Evolutionary conservation across 2,797 vertebrate genomes (phyloP).

Genomic region (Luscinia megarhynchos): DNA sequence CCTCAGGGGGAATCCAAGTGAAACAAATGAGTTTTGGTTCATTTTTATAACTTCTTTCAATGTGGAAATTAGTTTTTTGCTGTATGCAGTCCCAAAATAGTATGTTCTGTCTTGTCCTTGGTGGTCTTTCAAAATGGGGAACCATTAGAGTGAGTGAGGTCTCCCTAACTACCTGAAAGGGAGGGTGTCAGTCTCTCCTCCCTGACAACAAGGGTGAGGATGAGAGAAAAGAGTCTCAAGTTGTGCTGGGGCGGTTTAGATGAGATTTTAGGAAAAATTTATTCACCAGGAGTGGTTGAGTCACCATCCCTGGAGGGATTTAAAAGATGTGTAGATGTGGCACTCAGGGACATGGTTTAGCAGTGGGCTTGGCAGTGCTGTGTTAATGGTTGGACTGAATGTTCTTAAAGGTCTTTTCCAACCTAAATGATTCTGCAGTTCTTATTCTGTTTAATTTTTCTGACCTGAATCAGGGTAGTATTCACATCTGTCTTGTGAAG

Average conservation of each 20-base stretch:
- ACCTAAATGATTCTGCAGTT: neutral
- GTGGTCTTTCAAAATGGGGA: neutral
- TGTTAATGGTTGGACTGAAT: neutral
- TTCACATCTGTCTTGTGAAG: neutral
- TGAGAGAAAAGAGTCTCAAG: neutral
- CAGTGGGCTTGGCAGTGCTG: neutral
- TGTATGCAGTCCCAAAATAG: neutral
- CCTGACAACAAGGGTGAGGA: fast-evolving
- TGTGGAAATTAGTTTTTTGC: neutral
- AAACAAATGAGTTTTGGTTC: neutral
- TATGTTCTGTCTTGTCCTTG: neutral
- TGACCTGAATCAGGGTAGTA: neutral
- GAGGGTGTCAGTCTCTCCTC: neutral
- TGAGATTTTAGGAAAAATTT: neutral
- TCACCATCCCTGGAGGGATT: neutral
- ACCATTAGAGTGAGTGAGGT: neutral
- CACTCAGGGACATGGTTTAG: neutral
- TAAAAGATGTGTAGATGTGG: neutral
- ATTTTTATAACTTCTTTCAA: neutral
- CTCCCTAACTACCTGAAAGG: neutral
- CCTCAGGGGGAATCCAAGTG: neutral
- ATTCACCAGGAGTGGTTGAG: no score
- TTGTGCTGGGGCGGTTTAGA: neutral
- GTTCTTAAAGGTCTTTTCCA: neutral
- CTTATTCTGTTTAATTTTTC: neutral